A percentile compares a stretch with the other conserved stretches of the same genome.
Conservation (phyloP, 1,140 invertebrate genomes). For the Teleopsis dalmanni region DNA sequence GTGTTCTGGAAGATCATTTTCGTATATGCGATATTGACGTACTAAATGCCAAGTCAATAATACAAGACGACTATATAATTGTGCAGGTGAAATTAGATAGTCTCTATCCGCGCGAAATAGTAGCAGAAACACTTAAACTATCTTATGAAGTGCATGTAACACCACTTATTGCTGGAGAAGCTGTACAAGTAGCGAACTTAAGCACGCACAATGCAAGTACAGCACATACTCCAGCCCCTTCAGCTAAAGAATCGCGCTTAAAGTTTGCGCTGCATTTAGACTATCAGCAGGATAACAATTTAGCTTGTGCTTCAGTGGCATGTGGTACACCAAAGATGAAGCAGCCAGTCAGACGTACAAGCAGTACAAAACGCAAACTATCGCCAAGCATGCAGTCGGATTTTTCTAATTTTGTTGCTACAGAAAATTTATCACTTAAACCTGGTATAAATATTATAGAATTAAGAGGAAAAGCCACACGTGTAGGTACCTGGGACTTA, state of each 20-base stretch:
- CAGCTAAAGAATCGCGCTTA: slow-evolving; percentile 17
- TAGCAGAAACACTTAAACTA: slow-evolving; percentile 48
- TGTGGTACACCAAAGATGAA: slow-evolving; percentile 52
- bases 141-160: slow-evolving; percentile 47
- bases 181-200: not conserved
- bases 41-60: slow-evolving; percentile 29
- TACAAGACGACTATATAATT: slow-evolving; percentile 51
- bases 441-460: slow-evolving; percentile 67
- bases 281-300: slow-evolving; percentile 70
- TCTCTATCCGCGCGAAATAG: slow-evolving; percentile 53
- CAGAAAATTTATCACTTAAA: slow-evolving; percentile 47
- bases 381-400: slow-evolving; percentile 54
- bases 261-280: slow-evolving; percentile 56
- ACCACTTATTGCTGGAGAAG: slow-evolving; percentile 4
- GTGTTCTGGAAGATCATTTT: slow-evolving; percentile 41
- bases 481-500: slow-evolving; percentile 40
- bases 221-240: not conserved
- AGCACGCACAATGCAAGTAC: slow-evolving; percentile 6
- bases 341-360: slow-evolving; percentile 34
- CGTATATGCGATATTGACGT: slow-evolving; percentile 30
- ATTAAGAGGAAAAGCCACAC: slow-evolving; percentile 53
- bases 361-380: slow-evolving; percentile 46
- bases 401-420: slow-evolving; percentile 54
- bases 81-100: slow-evolving; percentile 53
- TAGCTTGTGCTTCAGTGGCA: slow-evolving; percentile 58